These are phyloP conservation scores for Cephus sareptanus DNA, from an alignment of 2,888 invertebrate species.

Conservation along the genomic window DNA sequence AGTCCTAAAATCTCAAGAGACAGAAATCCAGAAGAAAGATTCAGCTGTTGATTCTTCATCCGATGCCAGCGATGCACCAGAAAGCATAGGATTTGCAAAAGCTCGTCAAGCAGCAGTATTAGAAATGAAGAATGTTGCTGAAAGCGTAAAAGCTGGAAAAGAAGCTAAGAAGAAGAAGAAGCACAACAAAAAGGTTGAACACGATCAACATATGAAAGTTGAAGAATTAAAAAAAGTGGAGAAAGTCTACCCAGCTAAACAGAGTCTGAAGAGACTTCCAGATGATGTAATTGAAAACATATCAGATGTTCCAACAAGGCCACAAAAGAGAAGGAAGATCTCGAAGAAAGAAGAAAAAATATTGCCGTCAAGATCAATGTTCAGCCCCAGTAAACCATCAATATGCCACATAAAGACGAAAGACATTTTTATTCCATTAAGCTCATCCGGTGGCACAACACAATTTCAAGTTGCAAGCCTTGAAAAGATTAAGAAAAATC, in stretches of 20 bases:
- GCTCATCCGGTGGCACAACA: constrained; percentile 49
- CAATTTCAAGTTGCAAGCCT: constrained; percentile 48
- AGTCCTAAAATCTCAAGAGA: not conserved
- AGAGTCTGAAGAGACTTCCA: constrained; percentile 44
- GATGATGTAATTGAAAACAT: constrained; percentile 45
- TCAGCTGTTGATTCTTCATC: not conserved
- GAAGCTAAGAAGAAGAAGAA: constrained; percentile 25
- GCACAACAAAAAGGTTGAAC: constrained; percentile 16
- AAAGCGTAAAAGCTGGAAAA: constrained; percentile 19
- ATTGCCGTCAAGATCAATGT: constrained; percentile 33
- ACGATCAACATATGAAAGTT: constrained; percentile 1
- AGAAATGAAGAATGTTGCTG: constrained; percentile 17
- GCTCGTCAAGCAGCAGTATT: constrained; percentile 18
- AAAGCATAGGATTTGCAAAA: constrained; percentile 22
- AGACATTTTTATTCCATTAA: constrained; percentile 32
- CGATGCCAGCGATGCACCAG: constrained; percentile 21
- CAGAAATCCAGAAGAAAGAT: not conserved
- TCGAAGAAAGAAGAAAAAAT: constrained; percentile 23
- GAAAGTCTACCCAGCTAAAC: not conserved
- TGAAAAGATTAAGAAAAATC: constrained; percentile 35
- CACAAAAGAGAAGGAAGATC: constrained; percentile 31
- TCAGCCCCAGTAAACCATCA: constrained; percentile 15
- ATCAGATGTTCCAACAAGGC: constrained; percentile 31
- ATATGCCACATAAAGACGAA: constrained; percentile 20
- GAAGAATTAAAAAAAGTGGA: not conserved